These are phyloP conservation scores for Diaprepes abbreviatus DNA, from an alignment of 2,888 invertebrate species.

Conservation along the genomic window DNA sequence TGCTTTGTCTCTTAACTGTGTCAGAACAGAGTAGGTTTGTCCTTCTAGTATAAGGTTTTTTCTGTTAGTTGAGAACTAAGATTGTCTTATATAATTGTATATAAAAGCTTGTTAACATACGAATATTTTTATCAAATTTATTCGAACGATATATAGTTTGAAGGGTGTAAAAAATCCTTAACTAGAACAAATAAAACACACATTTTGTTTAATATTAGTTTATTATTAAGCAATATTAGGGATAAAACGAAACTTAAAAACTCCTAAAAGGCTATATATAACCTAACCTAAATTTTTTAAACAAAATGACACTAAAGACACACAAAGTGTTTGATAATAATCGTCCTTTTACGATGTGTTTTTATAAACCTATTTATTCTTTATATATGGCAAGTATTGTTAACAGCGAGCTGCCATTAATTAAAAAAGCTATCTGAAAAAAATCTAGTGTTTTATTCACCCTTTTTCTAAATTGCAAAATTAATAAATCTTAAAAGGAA, in stretches of 20 bases:
- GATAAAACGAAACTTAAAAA: constrained; percentile 29
- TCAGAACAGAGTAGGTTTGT: no score
- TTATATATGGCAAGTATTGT: neutral
- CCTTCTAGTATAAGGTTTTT: no score
- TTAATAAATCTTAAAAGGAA: no score
- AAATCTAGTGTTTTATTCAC: neutral
- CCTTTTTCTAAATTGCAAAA: no score
- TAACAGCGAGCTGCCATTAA: neutral
- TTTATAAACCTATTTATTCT: neutral
- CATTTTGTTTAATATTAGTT: constrained; percentile 32
- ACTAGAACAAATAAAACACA: constrained; percentile 9
- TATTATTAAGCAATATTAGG: constrained; percentile 45
- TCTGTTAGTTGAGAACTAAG: no score
- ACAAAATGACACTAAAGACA: neutral
- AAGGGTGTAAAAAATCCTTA: no score
- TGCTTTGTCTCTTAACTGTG: no score
- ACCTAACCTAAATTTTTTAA: constrained; percentile 1
- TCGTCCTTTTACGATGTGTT: neutral
- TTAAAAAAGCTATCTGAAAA: neutral
- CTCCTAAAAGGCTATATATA: neutral
- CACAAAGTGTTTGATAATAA: neutral
- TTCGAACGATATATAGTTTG: no score
- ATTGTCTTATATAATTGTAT: no score
- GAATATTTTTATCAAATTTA: no score
- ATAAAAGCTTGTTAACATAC: no score